Evolutionary conservation across 2,113 vertebrate genomes (phyloP).

Genomic region (Astur gentilis): DNA sequence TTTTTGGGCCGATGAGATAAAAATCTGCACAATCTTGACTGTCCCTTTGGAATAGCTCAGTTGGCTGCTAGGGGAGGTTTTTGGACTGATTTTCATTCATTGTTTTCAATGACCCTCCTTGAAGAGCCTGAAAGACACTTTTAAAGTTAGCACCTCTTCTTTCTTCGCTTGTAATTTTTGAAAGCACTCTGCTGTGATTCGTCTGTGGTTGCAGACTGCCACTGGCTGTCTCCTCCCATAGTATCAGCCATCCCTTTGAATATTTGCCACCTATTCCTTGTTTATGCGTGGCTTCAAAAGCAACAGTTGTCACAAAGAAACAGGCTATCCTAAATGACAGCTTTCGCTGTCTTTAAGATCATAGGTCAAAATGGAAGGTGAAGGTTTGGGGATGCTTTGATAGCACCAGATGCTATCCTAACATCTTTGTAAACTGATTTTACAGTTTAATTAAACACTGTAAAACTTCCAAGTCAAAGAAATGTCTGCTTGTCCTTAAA

Average conservation of each 20-base stretch:
- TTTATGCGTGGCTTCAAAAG: constrained; percentile 4
- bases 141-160: background rate
- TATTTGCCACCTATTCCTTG: constrained; percentile 22
- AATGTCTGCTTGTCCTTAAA: constrained; percentile 10
- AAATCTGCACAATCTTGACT: constrained; percentile 23
- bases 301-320: constrained; percentile 42
- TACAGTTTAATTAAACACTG: constrained; percentile 37
- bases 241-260: background rate
- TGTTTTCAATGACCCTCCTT: constrained; percentile 35
- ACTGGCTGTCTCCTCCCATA: constrained; percentile 12
- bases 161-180: constrained; percentile 27
- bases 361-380: constrained; percentile 33
- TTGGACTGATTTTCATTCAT: constrained; percentile 50
- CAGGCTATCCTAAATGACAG: background rate
- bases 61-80: background rate
- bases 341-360: constrained; percentile 26
- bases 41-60: background rate
- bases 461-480: background rate
- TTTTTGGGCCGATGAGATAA: constrained; percentile 35
- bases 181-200: constrained; percentile 2
- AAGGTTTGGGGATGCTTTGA: background rate
- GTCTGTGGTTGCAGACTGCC: constrained; percentile 13
- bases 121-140: background rate
- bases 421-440: background rate
- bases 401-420: background rate